Percentiles rank a stretch among this genome's conserved stretches.
These are phyloP conservation scores for Nerophis lumbriciformis DNA, from an alignment of 2,113 vertebrate species.

Conservation along the genomic window DNA sequence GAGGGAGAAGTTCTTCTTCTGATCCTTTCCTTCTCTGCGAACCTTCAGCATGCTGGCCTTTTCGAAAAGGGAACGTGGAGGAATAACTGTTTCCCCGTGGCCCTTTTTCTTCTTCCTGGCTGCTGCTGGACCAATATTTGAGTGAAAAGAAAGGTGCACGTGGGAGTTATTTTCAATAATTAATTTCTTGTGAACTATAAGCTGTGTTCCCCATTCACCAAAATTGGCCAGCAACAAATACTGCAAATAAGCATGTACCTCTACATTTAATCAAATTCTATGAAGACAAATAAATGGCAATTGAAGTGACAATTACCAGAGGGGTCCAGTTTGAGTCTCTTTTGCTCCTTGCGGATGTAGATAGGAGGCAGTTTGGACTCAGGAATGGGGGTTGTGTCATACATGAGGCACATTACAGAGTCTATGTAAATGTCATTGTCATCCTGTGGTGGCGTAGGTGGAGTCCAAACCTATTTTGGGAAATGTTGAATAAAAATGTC, in stretches of 20 bases:
- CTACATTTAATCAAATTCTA: too few relatives aligned
- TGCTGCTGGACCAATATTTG: slow-evolving; percentile 57
- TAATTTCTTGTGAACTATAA: background rate
- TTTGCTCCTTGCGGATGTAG: slow-evolving; percentile 87
- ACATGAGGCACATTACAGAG: slow-evolving; percentile 91
- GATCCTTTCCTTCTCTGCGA: slow-evolving; percentile 85
- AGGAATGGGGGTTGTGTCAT: slow-evolving; percentile 82
- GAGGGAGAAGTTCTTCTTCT: slow-evolving; percentile 88
- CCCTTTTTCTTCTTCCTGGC: slow-evolving; percentile 90
- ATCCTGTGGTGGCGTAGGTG: slow-evolving; percentile 89
- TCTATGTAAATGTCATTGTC: slow-evolving; percentile 93
- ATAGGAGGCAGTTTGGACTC: slow-evolving; percentile 86
- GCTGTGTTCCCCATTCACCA: too few relatives aligned
- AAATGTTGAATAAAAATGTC: background rate
- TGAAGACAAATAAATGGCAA: too few relatives aligned
- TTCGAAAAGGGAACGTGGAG: slow-evolving; percentile 89
- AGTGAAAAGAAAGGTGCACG: background rate
- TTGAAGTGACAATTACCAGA: slow-evolving; percentile 65
- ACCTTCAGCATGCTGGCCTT: slow-evolving; percentile 86
- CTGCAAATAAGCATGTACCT: too few relatives aligned
- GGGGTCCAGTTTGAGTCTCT: slow-evolving; percentile 84
- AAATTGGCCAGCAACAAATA: too few relatives aligned
- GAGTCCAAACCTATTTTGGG: slow-evolving; percentile 82
- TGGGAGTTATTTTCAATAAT: background rate
- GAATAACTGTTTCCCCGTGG: slow-evolving; percentile 85